phyloP scores from a whole-genome alignment of 2,113 vertebrate species.

The Pterophyllum scalare region DNA sequence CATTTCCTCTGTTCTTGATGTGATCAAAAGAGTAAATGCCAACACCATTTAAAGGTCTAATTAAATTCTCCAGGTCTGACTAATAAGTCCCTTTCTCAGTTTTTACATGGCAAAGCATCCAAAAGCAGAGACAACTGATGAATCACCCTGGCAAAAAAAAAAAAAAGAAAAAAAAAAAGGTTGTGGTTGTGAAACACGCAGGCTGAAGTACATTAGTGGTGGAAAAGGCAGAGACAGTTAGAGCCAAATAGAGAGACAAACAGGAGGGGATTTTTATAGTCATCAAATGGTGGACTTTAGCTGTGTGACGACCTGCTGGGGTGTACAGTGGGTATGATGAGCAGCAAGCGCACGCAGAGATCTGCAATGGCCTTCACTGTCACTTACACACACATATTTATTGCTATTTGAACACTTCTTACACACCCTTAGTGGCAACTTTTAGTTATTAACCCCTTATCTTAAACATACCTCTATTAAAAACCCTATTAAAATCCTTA shows the following conservation, averaged over 20 bases:
- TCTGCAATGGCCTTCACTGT: constrained; percentile 17
- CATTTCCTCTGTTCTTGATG: background rate
- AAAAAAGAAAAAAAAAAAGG: background rate
- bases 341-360: constrained; percentile 26
- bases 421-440: background rate
- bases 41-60: constrained; percentile 7
- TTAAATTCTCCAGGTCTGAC: constrained; percentile 9
- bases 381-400: background rate
- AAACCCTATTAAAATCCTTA: background rate
- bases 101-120: constrained; percentile 19
- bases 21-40: background rate
- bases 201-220: constrained; percentile 40
- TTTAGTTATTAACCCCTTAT: background rate
- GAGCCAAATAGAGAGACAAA: constrained; percentile 35
- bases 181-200: constrained; percentile 24
- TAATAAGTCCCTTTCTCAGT: constrained; percentile 6
- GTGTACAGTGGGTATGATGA: background rate
- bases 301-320: constrained; percentile 41
- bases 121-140: constrained; percentile 23
- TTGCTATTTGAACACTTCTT: background rate
- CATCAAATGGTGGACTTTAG: constrained; percentile 60
- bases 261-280: constrained; percentile 28
- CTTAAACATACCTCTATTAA: background rate
- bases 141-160: constrained; percentile 42
- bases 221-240: constrained; percentile 4